These are phyloP conservation scores for Pampus argenteus DNA, from an alignment of 2,797 vertebrate genomes.

Conservation along the genomic window DNA sequence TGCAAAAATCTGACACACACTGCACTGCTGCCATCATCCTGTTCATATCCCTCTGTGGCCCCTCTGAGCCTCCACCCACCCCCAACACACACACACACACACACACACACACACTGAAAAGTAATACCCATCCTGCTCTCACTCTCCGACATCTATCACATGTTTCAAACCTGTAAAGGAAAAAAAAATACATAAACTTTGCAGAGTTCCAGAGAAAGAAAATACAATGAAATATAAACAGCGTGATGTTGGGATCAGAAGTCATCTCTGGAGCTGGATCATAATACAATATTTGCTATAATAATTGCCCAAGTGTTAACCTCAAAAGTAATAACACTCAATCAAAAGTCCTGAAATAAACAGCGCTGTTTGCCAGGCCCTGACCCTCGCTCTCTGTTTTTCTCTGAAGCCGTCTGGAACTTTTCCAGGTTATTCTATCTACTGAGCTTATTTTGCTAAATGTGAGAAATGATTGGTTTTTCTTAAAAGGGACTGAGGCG, in stretches of 20 bases:
- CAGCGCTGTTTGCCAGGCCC: slow-evolving; percentile 2
- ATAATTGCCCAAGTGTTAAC: slow-evolving; percentile 6
- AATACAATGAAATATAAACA: slow-evolving; percentile 6
- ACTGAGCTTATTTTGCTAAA: slow-evolving; percentile 29
- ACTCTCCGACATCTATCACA: not conserved
- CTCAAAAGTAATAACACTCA: slow-evolving; percentile 28
- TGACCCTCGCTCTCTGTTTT: slow-evolving; percentile 18
- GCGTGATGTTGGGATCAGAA: not conserved
- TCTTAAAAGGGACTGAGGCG: slow-evolving; percentile 5
- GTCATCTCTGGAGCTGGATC: not conserved
- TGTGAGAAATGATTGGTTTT: slow-evolving; percentile 19
- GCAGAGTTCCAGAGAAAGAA: not conserved
- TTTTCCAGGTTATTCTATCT: slow-evolving; percentile 46
- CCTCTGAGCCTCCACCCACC: too few species aligned
- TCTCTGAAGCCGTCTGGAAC: slow-evolving; percentile 29
- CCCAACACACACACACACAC: too few species aligned
- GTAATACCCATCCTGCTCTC: too few species aligned
- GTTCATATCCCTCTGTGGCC: too few species aligned
- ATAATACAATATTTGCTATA: slow-evolving; percentile 35
- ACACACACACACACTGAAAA: too few species aligned
- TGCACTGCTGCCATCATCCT: not conserved
- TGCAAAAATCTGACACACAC: slow-evolving; percentile 16
- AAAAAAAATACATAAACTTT: not conserved
- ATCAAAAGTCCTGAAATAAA: slow-evolving; percentile 20
- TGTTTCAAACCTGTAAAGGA: slow-evolving; percentile 1